Base-by-base conservation (phyloP, 92 coral and sea anemone species). In the Muricea muricata region DNA sequence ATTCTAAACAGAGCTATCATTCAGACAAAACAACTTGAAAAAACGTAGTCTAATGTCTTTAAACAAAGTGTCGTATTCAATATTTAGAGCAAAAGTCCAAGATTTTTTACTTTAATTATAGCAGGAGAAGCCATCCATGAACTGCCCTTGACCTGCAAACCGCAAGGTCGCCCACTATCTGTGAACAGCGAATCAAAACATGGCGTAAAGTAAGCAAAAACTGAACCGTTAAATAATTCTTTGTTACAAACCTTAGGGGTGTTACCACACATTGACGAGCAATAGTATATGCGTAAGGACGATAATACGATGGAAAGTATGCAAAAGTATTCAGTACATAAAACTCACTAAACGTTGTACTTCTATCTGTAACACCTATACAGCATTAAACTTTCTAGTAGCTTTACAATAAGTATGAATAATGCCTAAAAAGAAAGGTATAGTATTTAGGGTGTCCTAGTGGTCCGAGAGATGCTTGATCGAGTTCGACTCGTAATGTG, bases 331-430 rank as follows among this genome's bases (percentile, higher is more conserved):
- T n/a, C n/a, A n/a, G n/a, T n/a, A n/a, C n/a, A n/a, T n/a, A n/a
- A n/a, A n/a, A n/a, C n/a, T n/a, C n/a, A n/a, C n/a, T n/a, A n/a
- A n/a, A n/a, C n/a, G n/a, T 79, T 71, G 93, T 55, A 90, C 90
- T 84, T 91, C 54, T 85, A 92, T 89, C 87, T 89, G 90, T 92
- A 90, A n/a, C n/a, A n/a, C n/a, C n/a, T n/a, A n/a, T n/a, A n/a
- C n/a, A n/a, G n/a, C n/a, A n/a, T n/a, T n/a, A n/a, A n/a, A n/a
- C n/a, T n/a, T n/a, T n/a, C n/a, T n/a, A n/a, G n/a, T n/a, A n/a
- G n/a, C n/a, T n/a, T n/a, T n/a, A n/a, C n/a, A n/a, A n/a, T n/a
- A n/a, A n/a, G n/a, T n/a, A n/a, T n/a, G n/a, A n/a, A n/a, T n/a
- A n/a, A n/a, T n/a, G n/a, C n/a, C n/a, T n/a, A n/a, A n/a, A n/a